Evolutionary conservation across 2,797 vertebrate genomes (phyloP).

Genomic region (Nasua narica): DNA sequence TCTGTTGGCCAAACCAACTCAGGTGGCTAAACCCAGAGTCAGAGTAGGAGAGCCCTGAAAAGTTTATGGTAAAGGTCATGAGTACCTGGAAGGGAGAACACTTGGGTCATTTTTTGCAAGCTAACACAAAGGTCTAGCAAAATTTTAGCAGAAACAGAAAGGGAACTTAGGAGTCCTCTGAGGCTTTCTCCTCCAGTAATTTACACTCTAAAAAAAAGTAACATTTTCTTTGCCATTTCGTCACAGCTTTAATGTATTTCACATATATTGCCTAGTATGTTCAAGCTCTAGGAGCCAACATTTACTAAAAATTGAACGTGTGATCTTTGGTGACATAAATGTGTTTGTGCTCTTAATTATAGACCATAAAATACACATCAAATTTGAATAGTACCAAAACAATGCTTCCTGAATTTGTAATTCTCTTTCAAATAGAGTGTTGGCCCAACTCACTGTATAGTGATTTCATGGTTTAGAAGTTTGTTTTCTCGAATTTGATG

Average conservation of each 20-base stretch:
- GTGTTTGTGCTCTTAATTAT: background rate
- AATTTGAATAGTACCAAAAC: slow-evolving; percentile 10
- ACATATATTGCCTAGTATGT: background rate
- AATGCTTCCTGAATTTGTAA: slow-evolving; percentile 19
- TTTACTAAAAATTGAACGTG: background rate
- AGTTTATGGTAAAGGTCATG: background rate
- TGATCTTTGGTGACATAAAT: background rate
- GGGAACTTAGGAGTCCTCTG: background rate
- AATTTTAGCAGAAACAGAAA: slow-evolving; percentile 18
- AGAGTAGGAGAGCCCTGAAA: background rate
- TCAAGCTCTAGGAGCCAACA: background rate
- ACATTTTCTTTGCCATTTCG: background rate
- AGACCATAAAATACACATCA: background rate
- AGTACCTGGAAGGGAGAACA: background rate
- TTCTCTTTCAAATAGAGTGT: slow-evolving; percentile 54
- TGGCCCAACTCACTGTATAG: slow-evolving; percentile 15
- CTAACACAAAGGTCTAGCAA: background rate
- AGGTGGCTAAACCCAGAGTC: background rate
- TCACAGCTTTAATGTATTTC: background rate
- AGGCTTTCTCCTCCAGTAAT: background rate
- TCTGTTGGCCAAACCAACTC: background rate
- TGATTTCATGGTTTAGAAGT: slow-evolving; percentile 61
- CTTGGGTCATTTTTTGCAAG: background rate
- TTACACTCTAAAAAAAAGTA: background rate
- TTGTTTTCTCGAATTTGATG: slow-evolving; percentile 61